phyloP scores from a whole-genome alignment of 2,797 vertebrate species.

The Labroides dimidiatus region DNA sequence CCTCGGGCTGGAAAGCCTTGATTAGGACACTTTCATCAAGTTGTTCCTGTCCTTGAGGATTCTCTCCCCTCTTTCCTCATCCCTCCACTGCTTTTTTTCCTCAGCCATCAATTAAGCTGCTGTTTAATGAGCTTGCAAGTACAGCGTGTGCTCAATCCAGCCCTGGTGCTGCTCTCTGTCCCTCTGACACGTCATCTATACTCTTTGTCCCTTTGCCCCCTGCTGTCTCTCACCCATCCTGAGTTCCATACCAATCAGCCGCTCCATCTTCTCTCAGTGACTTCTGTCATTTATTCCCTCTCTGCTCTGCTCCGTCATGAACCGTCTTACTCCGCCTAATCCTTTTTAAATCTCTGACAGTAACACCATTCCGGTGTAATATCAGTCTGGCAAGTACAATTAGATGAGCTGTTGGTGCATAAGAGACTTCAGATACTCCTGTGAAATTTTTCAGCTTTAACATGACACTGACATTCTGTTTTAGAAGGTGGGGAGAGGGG shows the following conservation, averaged over 20 bases:
- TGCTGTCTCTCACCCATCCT: conserved; percentile 28
- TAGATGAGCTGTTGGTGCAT: conserved; percentile 3
- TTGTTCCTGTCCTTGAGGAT: conserved; percentile 62
- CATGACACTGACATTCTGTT: background rate
- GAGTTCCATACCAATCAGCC: conserved; percentile 9
- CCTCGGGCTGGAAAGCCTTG: conserved; percentile 41
- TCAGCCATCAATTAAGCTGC: conserved; percentile 53
- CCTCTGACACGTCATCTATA: conserved; percentile 37
- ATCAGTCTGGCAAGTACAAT: background rate
- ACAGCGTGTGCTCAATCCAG: conserved; percentile 36
- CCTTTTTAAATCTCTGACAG: conserved; percentile 22
- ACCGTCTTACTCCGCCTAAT: conserved; percentile 25
- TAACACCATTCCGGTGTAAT: conserved; percentile 10
- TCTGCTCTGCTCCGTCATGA: conserved; percentile 22
- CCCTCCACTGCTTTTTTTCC: conserved; percentile 26
- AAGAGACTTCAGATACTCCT: conserved; percentile 6
- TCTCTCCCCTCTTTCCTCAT: conserved; percentile 31
- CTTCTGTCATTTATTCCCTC: conserved; percentile 48
- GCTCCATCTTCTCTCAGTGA: conserved; percentile 25
- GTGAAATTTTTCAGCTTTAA: background rate
- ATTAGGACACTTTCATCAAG: conserved; percentile 66
- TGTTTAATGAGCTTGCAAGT: conserved; percentile 70
- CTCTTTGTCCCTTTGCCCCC: conserved; percentile 51
- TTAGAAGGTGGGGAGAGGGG: background rate
- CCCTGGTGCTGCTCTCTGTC: conserved; percentile 11